Evolutionary conservation across 2,888 invertebrate species (phyloP).

Genomic region (Heliconius charithonia): DNA sequence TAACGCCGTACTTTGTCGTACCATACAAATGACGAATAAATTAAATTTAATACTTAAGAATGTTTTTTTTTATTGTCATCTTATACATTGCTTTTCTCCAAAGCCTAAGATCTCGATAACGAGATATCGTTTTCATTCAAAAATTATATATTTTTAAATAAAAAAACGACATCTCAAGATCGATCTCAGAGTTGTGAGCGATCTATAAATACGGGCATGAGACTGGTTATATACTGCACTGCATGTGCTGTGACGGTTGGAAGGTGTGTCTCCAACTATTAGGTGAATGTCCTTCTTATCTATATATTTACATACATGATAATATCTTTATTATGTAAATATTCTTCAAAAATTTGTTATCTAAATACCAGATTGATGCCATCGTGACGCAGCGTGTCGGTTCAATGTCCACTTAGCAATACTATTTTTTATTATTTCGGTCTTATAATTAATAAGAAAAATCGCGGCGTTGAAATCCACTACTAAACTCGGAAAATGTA

Average conservation of each 20-base stretch:
- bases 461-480: background rate
- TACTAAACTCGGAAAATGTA: too few relatives aligned
- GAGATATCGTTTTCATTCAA: too few relatives aligned
- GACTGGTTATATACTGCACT: background rate
- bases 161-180: too few relatives aligned
- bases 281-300: constrained; percentile 21
- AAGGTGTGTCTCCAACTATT: constrained; percentile 1
- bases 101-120: too few relatives aligned
- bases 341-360: background rate
- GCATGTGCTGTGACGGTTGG: background rate
- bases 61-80: too few relatives aligned
- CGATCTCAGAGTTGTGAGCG: too few relatives aligned
- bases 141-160: too few relatives aligned
- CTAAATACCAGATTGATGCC: background rate
- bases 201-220: too few relatives aligned
- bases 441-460: background rate
- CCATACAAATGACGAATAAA: background rate
- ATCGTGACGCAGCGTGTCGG: background rate
- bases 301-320: background rate
- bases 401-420: background rate
- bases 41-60: too few relatives aligned
- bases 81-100: too few relatives aligned
- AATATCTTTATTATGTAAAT: constrained; percentile 7
- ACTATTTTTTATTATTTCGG: background rate
- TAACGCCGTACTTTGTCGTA: background rate